phyloP scores from a whole-genome alignment of 1,140 invertebrate genomes.

The Physella acuta region DNA sequence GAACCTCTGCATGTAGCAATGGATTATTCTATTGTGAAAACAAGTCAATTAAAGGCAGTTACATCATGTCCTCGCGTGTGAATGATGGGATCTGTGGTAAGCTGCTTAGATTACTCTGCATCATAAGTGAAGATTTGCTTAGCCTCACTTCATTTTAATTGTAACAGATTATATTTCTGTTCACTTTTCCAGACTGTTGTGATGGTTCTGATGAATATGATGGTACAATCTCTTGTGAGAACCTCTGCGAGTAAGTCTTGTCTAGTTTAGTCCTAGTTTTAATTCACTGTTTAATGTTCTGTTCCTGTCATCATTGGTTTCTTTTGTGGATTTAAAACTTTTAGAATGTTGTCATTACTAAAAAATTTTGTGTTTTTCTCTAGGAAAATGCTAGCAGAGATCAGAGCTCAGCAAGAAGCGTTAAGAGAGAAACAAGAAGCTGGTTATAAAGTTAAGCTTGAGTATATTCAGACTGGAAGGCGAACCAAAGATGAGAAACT shows the following conservation, averaged over 20 bases:
- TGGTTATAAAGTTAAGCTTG: constrained; percentile 75
- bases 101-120: too few species aligned
- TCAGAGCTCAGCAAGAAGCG: constrained; percentile 70
- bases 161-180: constrained; percentile 19
- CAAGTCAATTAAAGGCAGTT: constrained; percentile 75
- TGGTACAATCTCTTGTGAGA: constrained; percentile 68
- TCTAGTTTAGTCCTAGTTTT: constrained; percentile 46
- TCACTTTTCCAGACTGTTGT: constrained; percentile 79
- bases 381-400: constrained; percentile 18
- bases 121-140: background rate
- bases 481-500: constrained; percentile 74
- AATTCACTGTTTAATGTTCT: too few species aligned
- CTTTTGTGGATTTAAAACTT: too few species aligned
- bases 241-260: constrained; percentile 68
- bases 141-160: background rate
- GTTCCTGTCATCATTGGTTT: too few species aligned
- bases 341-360: background rate
- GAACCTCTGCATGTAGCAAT: constrained; percentile 87
- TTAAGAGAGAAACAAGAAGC: constrained; percentile 73
- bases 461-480: constrained; percentile 73
- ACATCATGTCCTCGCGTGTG: constrained; percentile 86
- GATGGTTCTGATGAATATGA: constrained; percentile 92
- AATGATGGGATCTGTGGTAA: constrained; percentile 95
- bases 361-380: constrained; percentile 8
- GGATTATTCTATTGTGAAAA: constrained; percentile 91